Evolutionary conservation across 2,113 vertebrate species (phyloP).

Genomic region (Mandrillus leucophaeus): DNA sequence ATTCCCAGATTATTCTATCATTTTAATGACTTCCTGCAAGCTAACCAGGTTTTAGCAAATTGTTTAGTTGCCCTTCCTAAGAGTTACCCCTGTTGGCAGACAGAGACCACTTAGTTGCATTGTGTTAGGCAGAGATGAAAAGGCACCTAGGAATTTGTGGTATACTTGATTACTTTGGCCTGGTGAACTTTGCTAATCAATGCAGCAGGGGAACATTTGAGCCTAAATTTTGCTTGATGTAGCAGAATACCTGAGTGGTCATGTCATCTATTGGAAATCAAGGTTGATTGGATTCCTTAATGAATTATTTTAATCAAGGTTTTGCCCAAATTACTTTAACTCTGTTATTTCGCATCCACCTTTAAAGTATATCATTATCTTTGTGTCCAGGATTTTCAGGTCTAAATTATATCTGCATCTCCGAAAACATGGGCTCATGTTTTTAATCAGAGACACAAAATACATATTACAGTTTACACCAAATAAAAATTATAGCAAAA

Average conservation of each 20-base stretch:
- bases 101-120: neutral
- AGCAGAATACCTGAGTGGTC: neutral
- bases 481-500: neutral
- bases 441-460: slow-evolving; percentile 23
- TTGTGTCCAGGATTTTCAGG: slow-evolving; percentile 4
- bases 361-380: neutral
- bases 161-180: slow-evolving; percentile 7
- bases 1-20: neutral
- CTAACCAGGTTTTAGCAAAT: neutral
- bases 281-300: slow-evolving; percentile 45
- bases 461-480: neutral
- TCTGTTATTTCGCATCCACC: neutral
- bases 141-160: neutral
- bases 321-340: slow-evolving; percentile 41
- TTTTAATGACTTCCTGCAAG: neutral
- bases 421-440: neutral
- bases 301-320: slow-evolving; percentile 65
- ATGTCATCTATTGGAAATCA: slow-evolving; percentile 50
- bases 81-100: neutral
- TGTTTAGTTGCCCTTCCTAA: neutral
- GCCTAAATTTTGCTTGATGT: slow-evolving; percentile 15
- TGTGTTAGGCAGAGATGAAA: neutral
- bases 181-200: slow-evolving; percentile 40
- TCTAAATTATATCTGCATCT: slow-evolving; percentile 11
- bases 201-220: neutral